Conservation (phyloP, 2,113 vertebrate species). For the Ochotona curzoniae region DNA sequence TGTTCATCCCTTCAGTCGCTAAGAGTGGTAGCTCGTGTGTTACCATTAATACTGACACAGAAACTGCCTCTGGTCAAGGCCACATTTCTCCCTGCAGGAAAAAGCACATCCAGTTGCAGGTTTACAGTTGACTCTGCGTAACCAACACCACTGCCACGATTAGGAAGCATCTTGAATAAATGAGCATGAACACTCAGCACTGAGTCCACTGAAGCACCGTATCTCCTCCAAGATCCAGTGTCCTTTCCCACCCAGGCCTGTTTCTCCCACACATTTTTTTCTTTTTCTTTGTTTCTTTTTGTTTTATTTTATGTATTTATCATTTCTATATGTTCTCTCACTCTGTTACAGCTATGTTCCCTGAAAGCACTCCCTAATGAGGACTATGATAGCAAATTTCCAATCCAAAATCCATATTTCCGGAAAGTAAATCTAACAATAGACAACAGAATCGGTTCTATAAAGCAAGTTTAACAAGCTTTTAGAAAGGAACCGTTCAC, state of each 20-base stretch:
- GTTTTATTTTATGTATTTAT: too few species aligned
- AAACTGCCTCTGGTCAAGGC: not conserved
- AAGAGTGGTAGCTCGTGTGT: not conserved
- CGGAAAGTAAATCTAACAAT: not conserved
- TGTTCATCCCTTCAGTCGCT: not conserved
- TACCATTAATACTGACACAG: not conserved
- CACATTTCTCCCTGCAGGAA: not conserved
- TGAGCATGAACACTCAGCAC: not conserved
- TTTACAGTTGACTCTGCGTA: not conserved
- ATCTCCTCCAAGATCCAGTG: not conserved
- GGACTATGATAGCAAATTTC: not conserved
- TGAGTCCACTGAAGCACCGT: not conserved
- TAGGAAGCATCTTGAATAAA: not conserved
- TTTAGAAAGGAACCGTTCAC: constrained; percentile 2
- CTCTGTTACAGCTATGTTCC: not conserved
- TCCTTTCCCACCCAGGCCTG: not conserved
- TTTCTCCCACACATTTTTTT: not conserved
- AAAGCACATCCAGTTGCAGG: not conserved
- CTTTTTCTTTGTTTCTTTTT: too few species aligned
- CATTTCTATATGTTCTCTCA: too few species aligned
- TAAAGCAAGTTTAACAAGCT: constrained; percentile 9
- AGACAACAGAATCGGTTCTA: not conserved
- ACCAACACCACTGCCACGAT: not conserved
- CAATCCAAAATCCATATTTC: not conserved
- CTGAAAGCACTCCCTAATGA: not conserved